Base-by-base conservation (phyloP, 1,140 invertebrate species). In the Drosophila pandora region DNA sequence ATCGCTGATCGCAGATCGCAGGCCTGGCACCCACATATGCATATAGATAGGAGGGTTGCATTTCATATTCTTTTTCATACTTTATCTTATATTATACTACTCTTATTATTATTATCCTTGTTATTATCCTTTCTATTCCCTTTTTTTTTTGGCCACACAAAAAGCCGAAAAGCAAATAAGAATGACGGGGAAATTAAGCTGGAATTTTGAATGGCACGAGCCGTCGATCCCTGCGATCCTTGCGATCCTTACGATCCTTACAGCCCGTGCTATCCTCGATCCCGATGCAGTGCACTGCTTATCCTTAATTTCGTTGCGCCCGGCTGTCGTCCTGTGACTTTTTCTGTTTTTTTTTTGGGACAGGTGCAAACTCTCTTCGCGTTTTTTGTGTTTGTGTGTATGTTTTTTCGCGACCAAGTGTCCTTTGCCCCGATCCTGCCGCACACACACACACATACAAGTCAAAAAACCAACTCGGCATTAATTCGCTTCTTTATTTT, bases 401-500 rank as follows among this genome's bases (percentile, higher is more conserved):
- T 28, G 25, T 25, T 57, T 61, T 63, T 48, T 60, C 47, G 39
- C 17, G 7, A 54, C 45, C 59, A 58, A 70, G 55, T 64, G 64
- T 49, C 34, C 65, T 53, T 45, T 25, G n/a, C 12, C 49, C 55
- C 67, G 48, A 50, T 53, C 52, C 54, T 74, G 63, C 32, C 54
- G 37, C 64, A 45, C 22, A 67, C 63, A 68, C 60, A 74, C 9
- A 54, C 60, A 49, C 32, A 30, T 37, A 50, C 4, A 47, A 13
- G 13, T 12, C 34, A 21, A 43, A 28, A 28, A 28, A 28, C n/a
- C 37, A 23, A 58, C 25, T 50, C 30, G n/a, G 75, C 82, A 87
- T 87, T 87, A 87, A 87, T 81, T 85, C 77, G 77, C 60, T 85
- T 85, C 82, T 87, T 87, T 87, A 79, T 79, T 82, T 87, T 87